Base-by-base conservation (phyloP, 2,888 invertebrate genomes). In the Embidobia sp. region DNA sequence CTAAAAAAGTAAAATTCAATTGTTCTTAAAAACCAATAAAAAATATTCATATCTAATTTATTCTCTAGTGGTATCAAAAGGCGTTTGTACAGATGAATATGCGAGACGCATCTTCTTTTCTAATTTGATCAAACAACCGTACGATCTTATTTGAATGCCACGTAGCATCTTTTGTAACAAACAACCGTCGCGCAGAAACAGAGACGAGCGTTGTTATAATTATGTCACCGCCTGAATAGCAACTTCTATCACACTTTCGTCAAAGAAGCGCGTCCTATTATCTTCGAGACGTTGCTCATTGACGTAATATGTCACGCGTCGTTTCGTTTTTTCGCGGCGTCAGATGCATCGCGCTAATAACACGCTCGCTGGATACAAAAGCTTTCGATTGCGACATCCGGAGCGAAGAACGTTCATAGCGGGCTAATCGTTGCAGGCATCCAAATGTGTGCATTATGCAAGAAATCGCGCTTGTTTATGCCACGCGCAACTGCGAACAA, bases 371-470 rank as follows among this genome's bases (percentile, higher is more conserved):
- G 35, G 51, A 49, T 33, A 46, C 31, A 57, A 69, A 57, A 69
- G 51, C 59, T 40, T 64, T 70, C 70, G 55, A 76, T 76, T 76
- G 64, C 70, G 51, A 70, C 76, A 76, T 57, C 57, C 42, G 42
- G 48, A 51, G 61, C 67, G 37, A 70, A 35, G 69, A 70, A 57
- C 70, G 46, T 64, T 85, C 53, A 61, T 85, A 85, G 82, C 80
- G 82, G 81, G 83, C 83, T 85, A 85, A 86, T 86, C 85, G 81
- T 82, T 77, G 66, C 77, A 75, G 76, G 82, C 82, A 85, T 85
- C 86, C 84, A 81, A 84, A 84, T 82, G 83, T 64, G 73, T 72
- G 72, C 78, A 79, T 83, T 83, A 83, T 80, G 74, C 80, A 76
- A 77, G 79, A 79, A 81, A 76, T 77, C 79, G 79, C 79, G 79